phyloP scores from a whole-genome alignment of 2,113 vertebrate genomes.

The Myotis yumanensis region DNA sequence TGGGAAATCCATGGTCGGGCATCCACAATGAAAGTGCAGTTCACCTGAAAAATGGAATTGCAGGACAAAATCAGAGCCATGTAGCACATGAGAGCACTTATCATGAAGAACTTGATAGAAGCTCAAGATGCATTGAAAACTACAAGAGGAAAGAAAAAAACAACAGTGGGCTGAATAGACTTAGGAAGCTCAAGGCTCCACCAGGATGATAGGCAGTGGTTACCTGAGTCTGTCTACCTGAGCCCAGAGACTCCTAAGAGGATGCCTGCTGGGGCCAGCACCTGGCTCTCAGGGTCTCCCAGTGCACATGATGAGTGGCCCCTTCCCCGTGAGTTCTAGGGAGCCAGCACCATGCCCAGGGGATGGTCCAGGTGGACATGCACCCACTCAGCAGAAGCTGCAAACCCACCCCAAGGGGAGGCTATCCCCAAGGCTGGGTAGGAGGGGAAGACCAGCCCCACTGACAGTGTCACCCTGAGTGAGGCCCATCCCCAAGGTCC shows the following conservation, averaged over 20 bases:
- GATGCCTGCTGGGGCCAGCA: neutral
- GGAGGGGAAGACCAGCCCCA: neutral
- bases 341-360: neutral
- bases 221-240: neutral
- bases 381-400: neutral
- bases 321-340: neutral
- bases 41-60: conserved; percentile 30
- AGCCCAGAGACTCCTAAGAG: neutral
- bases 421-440: neutral
- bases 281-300: neutral
- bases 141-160: neutral
- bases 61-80: neutral
- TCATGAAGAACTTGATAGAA: neutral
- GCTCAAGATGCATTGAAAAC: neutral
- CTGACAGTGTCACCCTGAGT: rapidly evolving
- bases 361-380: neutral
- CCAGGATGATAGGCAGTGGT: neutral
- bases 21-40: conserved; percentile 36
- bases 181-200: neutral
- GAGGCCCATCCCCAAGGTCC: neutral
- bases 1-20: rapidly evolving
- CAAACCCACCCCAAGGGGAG: neutral
- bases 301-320: rapidly evolving
- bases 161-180: neutral
- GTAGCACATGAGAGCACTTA: neutral